Percentiles rank a stretch among this genome's conserved stretches.
Evolutionary conservation across 2,113 vertebrate species (phyloP).

Genomic region (Sialia sialis): DNA sequence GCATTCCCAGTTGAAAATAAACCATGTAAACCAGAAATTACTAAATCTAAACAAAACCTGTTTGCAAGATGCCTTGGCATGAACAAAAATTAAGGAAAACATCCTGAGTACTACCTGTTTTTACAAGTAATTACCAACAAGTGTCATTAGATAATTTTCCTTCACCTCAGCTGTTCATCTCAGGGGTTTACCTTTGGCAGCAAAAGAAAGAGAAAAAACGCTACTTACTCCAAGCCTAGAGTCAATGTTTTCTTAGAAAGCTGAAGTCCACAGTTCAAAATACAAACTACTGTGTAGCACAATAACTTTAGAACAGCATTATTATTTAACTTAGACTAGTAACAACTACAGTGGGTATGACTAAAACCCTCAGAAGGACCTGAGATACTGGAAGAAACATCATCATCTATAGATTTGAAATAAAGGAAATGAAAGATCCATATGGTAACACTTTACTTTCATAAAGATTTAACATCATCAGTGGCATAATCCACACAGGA

Average conservation of each 20-base stretch:
- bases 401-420: background rate
- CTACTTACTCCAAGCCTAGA: background rate
- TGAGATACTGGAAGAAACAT: background rate
- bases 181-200: background rate
- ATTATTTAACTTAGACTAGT: background rate
- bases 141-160: background rate
- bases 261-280: background rate
- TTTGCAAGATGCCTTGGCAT: background rate
- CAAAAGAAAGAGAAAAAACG: background rate
- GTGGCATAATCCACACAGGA: background rate
- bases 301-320: background rate
- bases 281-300: fast-evolving
- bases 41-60: background rate
- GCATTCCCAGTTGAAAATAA: background rate
- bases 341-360: background rate
- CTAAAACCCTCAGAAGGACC: background rate
- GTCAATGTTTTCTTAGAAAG: background rate
- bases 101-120: background rate
- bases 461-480: background rate
- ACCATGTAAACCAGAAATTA: background rate
- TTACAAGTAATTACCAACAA: background rate
- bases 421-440: background rate
- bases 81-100: background rate
- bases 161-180: background rate
- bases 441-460: background rate